Evolutionary conservation across 2,113 vertebrate species (phyloP), one percentile per base, ranked within the genome.

Genomic region (Tachysurus fulvidraco): DNA sequence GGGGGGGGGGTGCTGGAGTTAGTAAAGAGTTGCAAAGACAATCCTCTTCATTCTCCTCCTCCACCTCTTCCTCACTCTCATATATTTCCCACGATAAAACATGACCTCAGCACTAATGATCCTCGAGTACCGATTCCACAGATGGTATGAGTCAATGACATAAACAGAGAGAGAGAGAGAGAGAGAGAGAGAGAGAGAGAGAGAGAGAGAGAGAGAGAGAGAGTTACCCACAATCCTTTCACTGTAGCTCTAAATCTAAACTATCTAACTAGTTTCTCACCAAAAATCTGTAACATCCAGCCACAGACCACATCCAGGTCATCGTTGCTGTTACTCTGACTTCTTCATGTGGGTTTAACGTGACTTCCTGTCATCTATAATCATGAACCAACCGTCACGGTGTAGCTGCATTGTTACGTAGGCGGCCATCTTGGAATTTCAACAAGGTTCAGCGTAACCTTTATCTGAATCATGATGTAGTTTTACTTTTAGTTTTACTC

Each of bases 61-160:
- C 30, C 67, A 41, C 36, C 77, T 44, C 57, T 67, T 84, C 60
- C 81, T 62, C 80, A 17, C 60, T 67, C 80, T 28, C 55, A 41
- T 65, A 78, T 9, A 54, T 76, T 81, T 76, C 69, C 59, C 55
- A 69, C 65, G 55, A 77, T 74, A 83, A 82, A 82, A 44, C 80
- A 82, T 82, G 80, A 82, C 80, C 80, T 64, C 36, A 82, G 17
- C 80, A 82, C 80, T 82, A 62, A 41, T 46, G 59, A 82, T 62
- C 80, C 60, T 82, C 80, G 3, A n/a, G 57, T 64, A 82, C 46
- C 59, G 57, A 82, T 82, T 82, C 80, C 80, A 82, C 80, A 82
- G 80, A 60, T 82, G 80, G 57, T 82, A 25, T 46, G 59, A 62
- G 59, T 82, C 59, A 82, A 60, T 13, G 36, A 62, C 80, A 64